Evolutionary conservation across 2,797 vertebrate species (phyloP).

Genomic region (Linurgus olivaceus): DNA sequence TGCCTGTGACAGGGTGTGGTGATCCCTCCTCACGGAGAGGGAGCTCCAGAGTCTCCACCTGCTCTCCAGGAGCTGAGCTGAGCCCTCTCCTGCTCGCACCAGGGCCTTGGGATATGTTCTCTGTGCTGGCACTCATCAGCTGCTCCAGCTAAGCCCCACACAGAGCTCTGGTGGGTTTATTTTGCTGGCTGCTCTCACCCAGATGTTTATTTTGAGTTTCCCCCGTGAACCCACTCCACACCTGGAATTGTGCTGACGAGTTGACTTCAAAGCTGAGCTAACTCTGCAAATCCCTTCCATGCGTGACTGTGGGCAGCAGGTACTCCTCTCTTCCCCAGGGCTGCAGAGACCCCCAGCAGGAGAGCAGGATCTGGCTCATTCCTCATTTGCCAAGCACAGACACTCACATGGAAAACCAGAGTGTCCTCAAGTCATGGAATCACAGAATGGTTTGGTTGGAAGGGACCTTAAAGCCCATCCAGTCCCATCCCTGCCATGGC

Average conservation of each 20-base stretch:
- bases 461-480: neutral
- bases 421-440: neutral
- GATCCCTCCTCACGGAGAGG: rapidly evolving
- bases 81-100: neutral
- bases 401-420: neutral
- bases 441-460: neutral
- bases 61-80: neutral
- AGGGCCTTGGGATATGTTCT: neutral
- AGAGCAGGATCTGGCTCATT: neutral
- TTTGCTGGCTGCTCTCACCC: slow-evolving; percentile 38
- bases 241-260: neutral
- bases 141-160: slow-evolving; percentile 4
- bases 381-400: neutral
- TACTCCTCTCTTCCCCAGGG: neutral
- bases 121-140: neutral
- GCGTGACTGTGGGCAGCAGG: neutral
- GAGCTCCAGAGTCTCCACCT: neutral
- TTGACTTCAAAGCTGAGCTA: neutral
- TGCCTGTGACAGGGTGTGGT: neutral
- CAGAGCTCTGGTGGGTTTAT: neutral
- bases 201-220: slow-evolving; percentile 29
- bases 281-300: neutral
- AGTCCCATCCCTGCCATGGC: neutral
- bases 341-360: neutral
- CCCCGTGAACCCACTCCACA: neutral